Evolutionary conservation across 2,797 vertebrate genomes (phyloP), one percentile per base, ranked within the genome.

Genomic region (Pterois miles): DNA sequence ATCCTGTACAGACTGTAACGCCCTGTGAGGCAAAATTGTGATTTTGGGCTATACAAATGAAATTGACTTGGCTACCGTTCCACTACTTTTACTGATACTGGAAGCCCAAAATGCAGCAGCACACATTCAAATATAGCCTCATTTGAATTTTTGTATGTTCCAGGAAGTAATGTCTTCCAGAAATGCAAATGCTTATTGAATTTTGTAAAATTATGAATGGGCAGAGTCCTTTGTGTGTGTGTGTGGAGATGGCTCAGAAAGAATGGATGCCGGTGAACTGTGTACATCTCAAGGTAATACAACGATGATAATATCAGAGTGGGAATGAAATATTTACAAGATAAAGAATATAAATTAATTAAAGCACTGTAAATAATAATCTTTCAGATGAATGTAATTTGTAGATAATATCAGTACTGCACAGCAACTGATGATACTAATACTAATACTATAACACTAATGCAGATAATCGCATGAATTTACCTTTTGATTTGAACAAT

Each of bases 221-320:
- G 18, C 46, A 73, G 69, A 76, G 58, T 60, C 71, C n/a, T 6
- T 50, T 65, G 9, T 1, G 48, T 52, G 9, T 1, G 48, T 52
- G n/a, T 36, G 13, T 43, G 4, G 14, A 36, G 50, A 79, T 60
- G 20, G n/a, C n/a, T 70, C 69, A 71, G 83, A 75, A 88, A 73
- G 11, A 63, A 71, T 25, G 0, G 10, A 10, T 53, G 20, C 2
- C 43, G 74, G 34, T 7, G 2, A 14, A 56, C 5, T 13, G 12
- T 29, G n/a, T 4, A 20, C 33, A 11, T 65, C 23, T 70, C 31
- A 63, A 66, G n/a, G 27, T 58, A 4, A 60, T 12, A 25, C 1
- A 58, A 56, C 66, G 25, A 76, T 12, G 1, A 58, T n/a, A n/a
- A 69, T 72, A 56, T 36, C 2, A 29, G 4, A 33, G 16, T 0